Conservation (phyloP, 35 echinoderm and acorn worm genomes). For the Strongylocentrotus purpuratus region DNA sequence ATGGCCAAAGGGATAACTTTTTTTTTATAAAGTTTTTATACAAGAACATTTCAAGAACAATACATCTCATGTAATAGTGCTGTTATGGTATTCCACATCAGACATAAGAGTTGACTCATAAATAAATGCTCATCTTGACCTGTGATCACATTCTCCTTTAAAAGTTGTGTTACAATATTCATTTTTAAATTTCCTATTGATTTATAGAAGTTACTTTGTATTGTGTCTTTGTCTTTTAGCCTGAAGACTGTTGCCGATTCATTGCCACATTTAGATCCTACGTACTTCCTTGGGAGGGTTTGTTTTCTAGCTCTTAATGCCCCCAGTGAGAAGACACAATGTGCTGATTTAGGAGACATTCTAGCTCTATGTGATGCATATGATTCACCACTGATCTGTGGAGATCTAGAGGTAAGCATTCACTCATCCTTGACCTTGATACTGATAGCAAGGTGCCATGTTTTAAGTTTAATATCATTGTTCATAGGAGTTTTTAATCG, state of each 20-base stretch:
- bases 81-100: too few relatives aligned
- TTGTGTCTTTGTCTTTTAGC: conserved; percentile 42
- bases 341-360: conserved; percentile 67
- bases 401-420: conserved; percentile 70
- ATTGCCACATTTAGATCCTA: conserved; percentile 65
- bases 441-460: background rate
- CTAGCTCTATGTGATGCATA: conserved; percentile 83
- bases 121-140: too few relatives aligned
- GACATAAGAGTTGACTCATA: too few relatives aligned
- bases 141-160: too few relatives aligned
- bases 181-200: too few relatives aligned
- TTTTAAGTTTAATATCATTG: background rate
- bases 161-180: too few relatives aligned
- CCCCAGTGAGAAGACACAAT: conserved; percentile 60
- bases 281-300: conserved; percentile 81
- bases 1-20: too few relatives aligned
- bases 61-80: too few relatives aligned
- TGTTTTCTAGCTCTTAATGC: conserved; percentile 77
- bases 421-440: background rate
- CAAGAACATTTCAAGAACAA: too few relatives aligned
- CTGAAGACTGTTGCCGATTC: conserved; percentile 67
- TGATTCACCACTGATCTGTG: conserved; percentile 85
- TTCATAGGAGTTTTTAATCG: background rate
- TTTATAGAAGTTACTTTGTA: too few relatives aligned
- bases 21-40: too few relatives aligned